Evolutionary conservation across 1,140 invertebrate species (phyloP).

Genomic region (Drosophila trapezifrons): DNA sequence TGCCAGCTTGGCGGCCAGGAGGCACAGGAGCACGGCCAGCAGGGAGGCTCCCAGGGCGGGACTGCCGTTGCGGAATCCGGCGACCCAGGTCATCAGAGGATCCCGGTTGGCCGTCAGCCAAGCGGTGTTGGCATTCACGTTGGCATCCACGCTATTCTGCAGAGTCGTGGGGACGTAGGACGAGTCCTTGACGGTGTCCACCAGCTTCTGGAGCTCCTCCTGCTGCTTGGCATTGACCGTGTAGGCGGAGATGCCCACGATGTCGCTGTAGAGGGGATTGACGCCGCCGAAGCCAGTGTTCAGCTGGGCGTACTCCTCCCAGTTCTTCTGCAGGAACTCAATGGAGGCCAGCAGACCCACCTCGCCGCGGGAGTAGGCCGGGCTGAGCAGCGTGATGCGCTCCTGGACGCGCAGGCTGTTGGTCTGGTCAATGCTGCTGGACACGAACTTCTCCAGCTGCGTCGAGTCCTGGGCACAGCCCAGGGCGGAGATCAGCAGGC

Average conservation of each 20-base stretch:
- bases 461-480: conserved; percentile 85
- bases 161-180: conserved; percentile 42
- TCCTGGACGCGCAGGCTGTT: conserved; percentile 66
- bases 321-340: conserved; percentile 65
- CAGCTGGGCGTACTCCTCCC: conserved; percentile 56
- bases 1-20: conserved; percentile 50
- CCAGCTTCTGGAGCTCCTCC: conserved; percentile 50
- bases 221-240: conserved; percentile 60
- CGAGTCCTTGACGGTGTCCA: conserved; percentile 52
- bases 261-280: conserved; percentile 65
- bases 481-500: conserved; percentile 85
- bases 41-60: conserved; percentile 57
- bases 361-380: conserved; percentile 68
- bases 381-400: conserved; percentile 62
- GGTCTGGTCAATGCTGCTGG: conserved; percentile 61
- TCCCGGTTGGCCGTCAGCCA: conserved; percentile 66
- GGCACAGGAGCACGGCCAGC: conserved; percentile 45
- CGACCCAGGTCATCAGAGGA: conserved; percentile 63
- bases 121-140: conserved; percentile 55
- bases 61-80: conserved; percentile 47
- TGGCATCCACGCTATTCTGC: conserved; percentile 54
- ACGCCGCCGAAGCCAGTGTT: conserved; percentile 67
- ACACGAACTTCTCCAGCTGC: conserved; percentile 64
- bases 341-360: conserved; percentile 60
- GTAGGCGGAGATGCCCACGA: conserved; percentile 64